A percentile compares a stretch with the other conserved stretches of the same genome.
Conservation (phyloP, 2,888 invertebrate genomes). For the Ptychoptera contaminata region DNA sequence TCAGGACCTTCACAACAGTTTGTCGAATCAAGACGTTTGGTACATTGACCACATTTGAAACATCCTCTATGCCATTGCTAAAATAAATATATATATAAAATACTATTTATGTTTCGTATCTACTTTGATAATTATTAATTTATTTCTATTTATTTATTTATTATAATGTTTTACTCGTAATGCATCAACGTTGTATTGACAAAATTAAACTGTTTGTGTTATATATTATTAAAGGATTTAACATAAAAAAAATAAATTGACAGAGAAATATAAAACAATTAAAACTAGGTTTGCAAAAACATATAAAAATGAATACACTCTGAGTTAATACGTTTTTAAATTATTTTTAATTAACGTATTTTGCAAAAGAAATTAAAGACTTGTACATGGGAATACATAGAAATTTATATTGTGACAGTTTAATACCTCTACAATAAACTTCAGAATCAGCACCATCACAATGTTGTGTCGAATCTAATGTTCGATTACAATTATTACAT, state of each 20-base stretch:
- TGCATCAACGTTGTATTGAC: no score
- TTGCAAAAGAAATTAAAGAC: no score
- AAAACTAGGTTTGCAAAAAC: no score
- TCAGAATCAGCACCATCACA: slow-evolving; percentile 87
- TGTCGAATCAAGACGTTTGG: slow-evolving; percentile 76
- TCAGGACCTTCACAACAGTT: slow-evolving; percentile 89
- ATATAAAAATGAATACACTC: no score
- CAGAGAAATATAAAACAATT: neutral
- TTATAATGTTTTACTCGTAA: no score
- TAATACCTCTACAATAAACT: slow-evolving; percentile 76
- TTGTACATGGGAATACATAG: no score
- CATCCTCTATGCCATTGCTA: slow-evolving; percentile 74
- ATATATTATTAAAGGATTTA: no score
- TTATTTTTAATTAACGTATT: no score
- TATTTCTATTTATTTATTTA: no score
- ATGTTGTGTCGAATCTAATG: slow-evolving; percentile 75
- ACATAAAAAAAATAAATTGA: neutral
- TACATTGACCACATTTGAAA: slow-evolving; percentile 81
- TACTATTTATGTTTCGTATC: neutral
- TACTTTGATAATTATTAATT: neutral
- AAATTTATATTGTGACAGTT: no score
- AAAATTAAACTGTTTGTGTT: no score
- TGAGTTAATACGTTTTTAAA: no score
- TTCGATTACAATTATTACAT: slow-evolving; percentile 70
- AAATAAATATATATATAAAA: neutral